These are phyloP conservation scores for Chaunax sp. DNA, from an alignment of 2,797 vertebrate genomes.

Conservation along the genomic window DNA sequence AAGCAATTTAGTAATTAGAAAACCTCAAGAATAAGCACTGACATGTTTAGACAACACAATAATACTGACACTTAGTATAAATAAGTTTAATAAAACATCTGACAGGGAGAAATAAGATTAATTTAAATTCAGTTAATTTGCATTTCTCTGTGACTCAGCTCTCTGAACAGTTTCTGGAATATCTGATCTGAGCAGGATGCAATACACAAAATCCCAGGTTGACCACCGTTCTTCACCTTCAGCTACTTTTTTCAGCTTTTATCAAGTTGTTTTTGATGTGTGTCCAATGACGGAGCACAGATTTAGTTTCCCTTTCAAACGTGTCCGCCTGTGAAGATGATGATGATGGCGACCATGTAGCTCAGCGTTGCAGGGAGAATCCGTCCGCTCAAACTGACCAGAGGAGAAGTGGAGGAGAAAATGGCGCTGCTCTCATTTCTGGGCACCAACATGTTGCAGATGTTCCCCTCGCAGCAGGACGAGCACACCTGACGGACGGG, in stretches of 20 bases:
- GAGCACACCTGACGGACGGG: conserved; percentile 84
- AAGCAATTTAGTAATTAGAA: too few species aligned
- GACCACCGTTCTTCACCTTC: too few species aligned
- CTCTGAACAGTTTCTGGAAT: neutral
- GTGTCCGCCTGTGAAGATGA: too few species aligned
- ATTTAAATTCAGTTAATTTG: too few species aligned
- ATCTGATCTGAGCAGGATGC: neutral
- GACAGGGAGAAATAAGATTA: neutral
- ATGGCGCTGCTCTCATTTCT: conserved; percentile 85
- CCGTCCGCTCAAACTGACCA: conserved; percentile 53
- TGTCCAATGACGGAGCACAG: neutral
- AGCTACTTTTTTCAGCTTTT: too few species aligned
- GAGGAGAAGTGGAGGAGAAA: conserved; percentile 86
- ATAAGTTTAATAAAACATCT: conserved; percentile 14
- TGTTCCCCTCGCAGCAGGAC: conserved; percentile 93
- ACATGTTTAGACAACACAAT: neutral
- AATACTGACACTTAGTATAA: conserved; percentile 13
- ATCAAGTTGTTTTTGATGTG: neutral
- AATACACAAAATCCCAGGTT: too few species aligned
- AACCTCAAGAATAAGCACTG: too few species aligned
- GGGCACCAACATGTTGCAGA: conserved; percentile 91
- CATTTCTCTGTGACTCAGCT: neutral
- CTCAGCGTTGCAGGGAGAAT: neutral
- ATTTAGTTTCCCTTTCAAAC: too few species aligned
- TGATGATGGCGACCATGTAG: conserved; percentile 5